Base-by-base conservation (phyloP, 1,140 invertebrate genomes). In the Cherax destructor region DNA sequence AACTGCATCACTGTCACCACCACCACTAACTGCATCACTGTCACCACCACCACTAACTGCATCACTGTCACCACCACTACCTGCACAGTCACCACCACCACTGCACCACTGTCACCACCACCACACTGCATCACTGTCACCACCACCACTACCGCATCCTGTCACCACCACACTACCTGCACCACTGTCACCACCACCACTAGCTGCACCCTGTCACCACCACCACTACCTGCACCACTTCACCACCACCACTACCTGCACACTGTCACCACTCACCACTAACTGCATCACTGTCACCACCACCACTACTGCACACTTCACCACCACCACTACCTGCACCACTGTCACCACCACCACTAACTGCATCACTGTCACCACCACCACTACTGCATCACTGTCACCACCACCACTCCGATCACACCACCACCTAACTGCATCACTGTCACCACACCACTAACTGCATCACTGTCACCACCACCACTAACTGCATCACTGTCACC, bases 11-110 rank as follows among this genome's bases (percentile, higher is more conserved):
- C 30, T 41, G 2, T 41, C 30, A 18, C 30, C 77, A 47, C 74
- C 74, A 77, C 21, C 49, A 41, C 11, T 77, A 77, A 24, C 30
- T 21, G 24, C 30, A 7, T 47, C 30, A n/a, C 74, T 0, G 2
- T 50, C 77, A 79, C 77, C 30, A 79, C 41, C 77, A 79, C 41
- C 77, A 79, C 77, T 50, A 79, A 24, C 3, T 4, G 24, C 74
- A 77, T 2, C 74, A 76, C 74, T n/a, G 3, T 13, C 7, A 10
- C 69, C 69, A 74, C 69, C 69, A 74, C 6, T 30, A 74, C 69
- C 65, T n/a, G n/a, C n/a, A 16, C 74, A 24, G 24, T 9, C 13
- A 77, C 13, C 13, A 77, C 74, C 11, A 69, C 11, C n/a, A 13
- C 11, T n/a, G 3, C 69, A 21, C 24, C 24, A 18, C 3, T 72